Percentiles rank a stretch among this genome's conserved stretches.
Conservation (phyloP, 2,797 vertebrate genomes). For the Acanthornis magna region DNA sequence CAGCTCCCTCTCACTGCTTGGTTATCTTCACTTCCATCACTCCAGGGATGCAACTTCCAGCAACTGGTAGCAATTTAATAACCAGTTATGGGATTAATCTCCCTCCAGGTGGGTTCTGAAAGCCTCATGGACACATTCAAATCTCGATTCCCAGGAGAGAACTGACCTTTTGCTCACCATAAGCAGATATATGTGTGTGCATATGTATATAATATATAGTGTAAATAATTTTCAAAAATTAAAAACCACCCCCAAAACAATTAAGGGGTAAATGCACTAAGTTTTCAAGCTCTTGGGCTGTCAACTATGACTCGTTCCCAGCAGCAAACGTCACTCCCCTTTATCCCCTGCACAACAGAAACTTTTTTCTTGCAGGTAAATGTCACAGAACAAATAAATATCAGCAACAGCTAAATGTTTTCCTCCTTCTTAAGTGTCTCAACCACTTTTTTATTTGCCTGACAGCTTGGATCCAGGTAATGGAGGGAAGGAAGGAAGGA, state of each 20-base stretch:
- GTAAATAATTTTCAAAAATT: neutral
- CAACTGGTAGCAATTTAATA: neutral
- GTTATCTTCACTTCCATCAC: neutral
- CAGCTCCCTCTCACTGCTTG: neutral
- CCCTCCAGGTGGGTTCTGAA: neutral
- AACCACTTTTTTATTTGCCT: neutral
- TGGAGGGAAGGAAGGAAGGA: neutral
- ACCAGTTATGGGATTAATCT: neutral
- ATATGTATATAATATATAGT: neutral
- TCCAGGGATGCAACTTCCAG: neutral
- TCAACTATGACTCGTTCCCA: neutral
- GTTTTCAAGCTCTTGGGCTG: neutral
- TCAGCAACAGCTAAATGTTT: neutral
- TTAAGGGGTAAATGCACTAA: neutral
- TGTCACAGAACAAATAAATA: neutral
- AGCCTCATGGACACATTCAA: neutral
- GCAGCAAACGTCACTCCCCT: neutral
- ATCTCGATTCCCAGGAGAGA: neutral
- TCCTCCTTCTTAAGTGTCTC: neutral
- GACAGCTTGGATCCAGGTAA: neutral
- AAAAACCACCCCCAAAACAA: neutral
- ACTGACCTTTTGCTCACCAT: neutral
- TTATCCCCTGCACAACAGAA: neutral
- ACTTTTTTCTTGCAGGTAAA: neutral
- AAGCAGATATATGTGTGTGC: neutral